Percentiles rank a stretch among this genome's conserved stretches.
phyloP scores from a whole-genome alignment of 1,140 invertebrate genomes.

The Copidosoma floridanum region DNA sequence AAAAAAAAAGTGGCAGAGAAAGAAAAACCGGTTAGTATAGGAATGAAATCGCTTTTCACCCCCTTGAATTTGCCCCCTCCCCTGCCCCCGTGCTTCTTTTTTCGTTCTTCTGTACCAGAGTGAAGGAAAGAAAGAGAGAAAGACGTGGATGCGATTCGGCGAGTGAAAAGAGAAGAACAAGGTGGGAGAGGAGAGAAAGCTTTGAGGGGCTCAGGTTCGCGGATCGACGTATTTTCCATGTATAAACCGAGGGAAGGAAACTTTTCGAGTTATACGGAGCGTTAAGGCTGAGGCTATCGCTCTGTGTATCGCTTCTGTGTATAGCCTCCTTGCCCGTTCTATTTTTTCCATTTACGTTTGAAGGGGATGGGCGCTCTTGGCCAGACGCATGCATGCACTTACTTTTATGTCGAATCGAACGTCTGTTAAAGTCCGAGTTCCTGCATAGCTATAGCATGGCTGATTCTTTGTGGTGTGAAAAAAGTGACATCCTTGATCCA shows the following conservation, averaged over 20 bases:
- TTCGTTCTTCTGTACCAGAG: too few relatives aligned
- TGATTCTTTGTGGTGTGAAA: too few relatives aligned
- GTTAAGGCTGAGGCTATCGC: conserved; percentile 19
- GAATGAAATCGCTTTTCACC: conserved; percentile 22
- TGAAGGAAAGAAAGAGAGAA: conserved; percentile 15
- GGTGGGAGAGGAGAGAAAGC: background rate
- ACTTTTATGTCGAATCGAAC: conserved; percentile 15
- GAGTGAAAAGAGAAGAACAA: background rate
- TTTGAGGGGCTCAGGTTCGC: conserved; percentile 36
- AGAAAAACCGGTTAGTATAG: background rate
- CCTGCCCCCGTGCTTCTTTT: too few relatives aligned
- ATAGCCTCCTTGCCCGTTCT: too few relatives aligned
- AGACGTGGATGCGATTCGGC: conserved; percentile 24
- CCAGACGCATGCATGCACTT: too few relatives aligned
- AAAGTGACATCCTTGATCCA: too few relatives aligned
- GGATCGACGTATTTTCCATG: conserved; percentile 37
- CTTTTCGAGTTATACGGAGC: conserved; percentile 34
- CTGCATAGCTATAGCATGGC: too few relatives aligned
- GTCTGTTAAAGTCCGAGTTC: background rate
- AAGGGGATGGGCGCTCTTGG: too few relatives aligned
- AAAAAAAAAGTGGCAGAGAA: conserved; percentile 6
- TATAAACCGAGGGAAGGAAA: conserved; percentile 27
- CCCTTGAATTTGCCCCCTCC: background rate
- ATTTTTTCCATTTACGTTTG: too few relatives aligned
- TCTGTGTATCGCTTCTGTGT: background rate